These are phyloP conservation scores for Echinometra lucunter DNA, from an alignment of 53 echinoderm and acorn worm species.

Conservation along the genomic window DNA sequence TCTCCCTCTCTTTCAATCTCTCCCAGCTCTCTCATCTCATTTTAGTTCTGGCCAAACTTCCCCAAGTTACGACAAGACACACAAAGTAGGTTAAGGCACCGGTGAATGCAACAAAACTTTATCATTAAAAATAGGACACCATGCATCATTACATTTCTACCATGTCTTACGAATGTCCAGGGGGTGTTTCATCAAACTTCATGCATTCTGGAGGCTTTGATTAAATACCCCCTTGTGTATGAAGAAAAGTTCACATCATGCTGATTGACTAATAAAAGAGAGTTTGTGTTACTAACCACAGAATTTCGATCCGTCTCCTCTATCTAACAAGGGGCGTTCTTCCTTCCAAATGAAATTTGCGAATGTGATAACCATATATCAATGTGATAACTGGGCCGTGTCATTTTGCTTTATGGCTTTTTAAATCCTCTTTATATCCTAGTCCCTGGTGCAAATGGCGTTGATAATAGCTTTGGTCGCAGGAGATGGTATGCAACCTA, in stretches of 20 bases:
- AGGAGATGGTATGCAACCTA: no score
- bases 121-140: neutral
- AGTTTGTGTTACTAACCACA: neutral
- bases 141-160: neutral
- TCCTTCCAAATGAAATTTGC: neutral
- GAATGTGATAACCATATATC: neutral
- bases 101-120: constrained; percentile 6
- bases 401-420: no score
- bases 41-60: no score
- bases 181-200: neutral
- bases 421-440: no score
- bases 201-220: neutral
- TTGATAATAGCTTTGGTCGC: no score
- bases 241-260: neutral
- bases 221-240: neutral
- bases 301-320: neutral
- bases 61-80: neutral
- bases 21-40: no score
- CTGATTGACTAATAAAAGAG: neutral
- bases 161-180: neutral
- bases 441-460: no score
- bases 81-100: neutral
- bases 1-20: no score
- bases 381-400: no score
- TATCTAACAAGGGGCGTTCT: neutral